A percentile compares a stretch with the other conserved stretches of the same genome.
Evolutionary conservation across 2,113 vertebrate species (phyloP).

Genomic region (Galbula dea): DNA sequence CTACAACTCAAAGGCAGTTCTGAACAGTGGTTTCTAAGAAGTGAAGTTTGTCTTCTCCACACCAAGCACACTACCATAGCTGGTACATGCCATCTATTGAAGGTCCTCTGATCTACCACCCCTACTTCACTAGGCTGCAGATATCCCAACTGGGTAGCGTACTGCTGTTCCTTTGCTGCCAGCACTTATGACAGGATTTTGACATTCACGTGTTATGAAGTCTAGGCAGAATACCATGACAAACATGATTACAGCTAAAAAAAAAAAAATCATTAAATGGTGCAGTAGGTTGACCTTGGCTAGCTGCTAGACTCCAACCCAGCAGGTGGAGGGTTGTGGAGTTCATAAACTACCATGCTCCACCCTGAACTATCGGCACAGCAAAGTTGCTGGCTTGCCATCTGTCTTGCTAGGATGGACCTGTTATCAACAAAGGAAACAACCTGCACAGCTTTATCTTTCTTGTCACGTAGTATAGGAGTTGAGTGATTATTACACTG

Average conservation of each 20-base stretch:
- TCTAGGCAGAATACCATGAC: neutral
- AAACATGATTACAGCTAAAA: neutral
- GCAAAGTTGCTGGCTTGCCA: neutral
- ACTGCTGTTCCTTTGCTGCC: neutral
- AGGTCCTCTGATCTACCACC: neutral
- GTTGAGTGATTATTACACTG: neutral
- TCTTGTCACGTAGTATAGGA: neutral
- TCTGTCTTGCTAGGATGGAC: neutral
- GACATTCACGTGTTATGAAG: neutral
- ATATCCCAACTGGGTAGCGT: accelerated
- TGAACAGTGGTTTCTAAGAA: neutral
- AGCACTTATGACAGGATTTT: neutral
- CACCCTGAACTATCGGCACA: no score
- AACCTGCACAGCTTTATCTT: neutral
- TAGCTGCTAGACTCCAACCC: neutral
- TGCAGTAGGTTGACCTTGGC: neutral
- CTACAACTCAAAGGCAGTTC: neutral
- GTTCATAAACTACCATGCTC: neutral
- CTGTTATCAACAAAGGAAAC: neutral
- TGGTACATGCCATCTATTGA: neutral
- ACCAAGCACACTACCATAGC: accelerated
- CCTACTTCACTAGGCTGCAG: neutral
- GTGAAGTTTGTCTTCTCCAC: neutral
- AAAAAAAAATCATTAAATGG: neutral
- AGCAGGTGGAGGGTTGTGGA: neutral